phyloP scores from a whole-genome alignment of 2,888 invertebrate species.

The Cryptocheilus praepositus region DNA sequence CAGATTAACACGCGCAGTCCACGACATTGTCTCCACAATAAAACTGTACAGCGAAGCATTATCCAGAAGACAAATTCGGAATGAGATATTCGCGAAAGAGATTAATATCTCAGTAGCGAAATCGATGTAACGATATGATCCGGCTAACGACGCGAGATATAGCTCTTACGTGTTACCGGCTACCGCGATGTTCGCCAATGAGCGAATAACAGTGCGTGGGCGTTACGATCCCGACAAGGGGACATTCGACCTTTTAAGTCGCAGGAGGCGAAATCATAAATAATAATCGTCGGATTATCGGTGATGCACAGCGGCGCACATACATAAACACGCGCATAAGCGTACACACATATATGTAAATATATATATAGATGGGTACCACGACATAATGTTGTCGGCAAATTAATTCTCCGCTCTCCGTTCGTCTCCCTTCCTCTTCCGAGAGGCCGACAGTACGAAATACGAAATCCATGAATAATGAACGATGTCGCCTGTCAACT shows the following conservation, averaged over 20 bases:
- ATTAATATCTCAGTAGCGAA: background rate
- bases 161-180: constrained; percentile 35
- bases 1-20: no score
- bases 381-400: constrained; percentile 43
- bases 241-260: constrained; percentile 59
- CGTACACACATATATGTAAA: background rate
- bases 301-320: constrained; percentile 34
- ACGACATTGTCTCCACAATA: background rate
- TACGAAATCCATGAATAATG: constrained; percentile 50
- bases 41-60: background rate
- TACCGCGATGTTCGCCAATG: constrained; percentile 29
- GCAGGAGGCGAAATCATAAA: constrained; percentile 63
- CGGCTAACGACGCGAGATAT: background rate
- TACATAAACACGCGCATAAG: constrained; percentile 9
- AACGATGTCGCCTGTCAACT: constrained; percentile 45
- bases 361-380: background rate
- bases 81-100: background rate
- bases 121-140: constrained; percentile 10
- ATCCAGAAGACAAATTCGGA: background rate
- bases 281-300: constrained; percentile 67
- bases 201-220: constrained; percentile 50
- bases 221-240: constrained; percentile 35
- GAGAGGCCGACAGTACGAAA: constrained; percentile 18
- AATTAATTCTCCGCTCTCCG: constrained; percentile 45
- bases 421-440: background rate